phyloP scores from a whole-genome alignment of 2,888 invertebrate species.

The Didymodactylos carnosus region DNA sequence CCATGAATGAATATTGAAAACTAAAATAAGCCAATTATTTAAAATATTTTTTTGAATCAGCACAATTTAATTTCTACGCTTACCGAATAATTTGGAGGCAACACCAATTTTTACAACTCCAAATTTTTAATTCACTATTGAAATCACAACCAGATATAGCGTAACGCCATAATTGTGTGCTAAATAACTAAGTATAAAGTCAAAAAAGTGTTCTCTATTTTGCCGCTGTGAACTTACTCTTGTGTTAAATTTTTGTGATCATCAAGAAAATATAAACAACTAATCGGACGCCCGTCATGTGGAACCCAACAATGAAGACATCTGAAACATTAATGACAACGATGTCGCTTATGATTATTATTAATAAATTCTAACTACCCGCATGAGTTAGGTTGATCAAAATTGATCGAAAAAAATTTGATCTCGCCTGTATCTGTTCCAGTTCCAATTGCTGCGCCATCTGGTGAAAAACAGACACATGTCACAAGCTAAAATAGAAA shows the following conservation, averaged over 20 bases:
- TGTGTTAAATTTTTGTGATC: conserved; percentile 54
- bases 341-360: neutral
- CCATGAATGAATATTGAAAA: neutral
- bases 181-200: conserved; percentile 22
- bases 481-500: neutral
- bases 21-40: neutral
- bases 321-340: conserved; percentile 25
- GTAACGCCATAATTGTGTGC: conserved; percentile 75
- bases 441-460: conserved; percentile 77
- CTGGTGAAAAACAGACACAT: conserved; percentile 65
- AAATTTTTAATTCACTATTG: conserved; percentile 71
- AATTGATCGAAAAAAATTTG: conserved; percentile 59
- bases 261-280: conserved; percentile 75
- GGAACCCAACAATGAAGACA: conserved; percentile 82
- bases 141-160: conserved; percentile 72
- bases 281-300: conserved; percentile 64
- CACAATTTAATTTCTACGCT: neutral
- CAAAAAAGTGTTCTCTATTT: neutral
- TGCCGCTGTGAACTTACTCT: conserved; percentile 28
- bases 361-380: conserved; percentile 16
- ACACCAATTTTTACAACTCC: conserved; percentile 84
- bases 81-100: conserved; percentile 48
- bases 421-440: conserved; percentile 69
- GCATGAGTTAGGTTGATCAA: neutral
- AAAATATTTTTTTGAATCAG: neutral